Evolutionary conservation across 2,113 vertebrate genomes (phyloP), one percentile per base, ranked within the genome.

Genomic region (Mus pahari): DNA sequence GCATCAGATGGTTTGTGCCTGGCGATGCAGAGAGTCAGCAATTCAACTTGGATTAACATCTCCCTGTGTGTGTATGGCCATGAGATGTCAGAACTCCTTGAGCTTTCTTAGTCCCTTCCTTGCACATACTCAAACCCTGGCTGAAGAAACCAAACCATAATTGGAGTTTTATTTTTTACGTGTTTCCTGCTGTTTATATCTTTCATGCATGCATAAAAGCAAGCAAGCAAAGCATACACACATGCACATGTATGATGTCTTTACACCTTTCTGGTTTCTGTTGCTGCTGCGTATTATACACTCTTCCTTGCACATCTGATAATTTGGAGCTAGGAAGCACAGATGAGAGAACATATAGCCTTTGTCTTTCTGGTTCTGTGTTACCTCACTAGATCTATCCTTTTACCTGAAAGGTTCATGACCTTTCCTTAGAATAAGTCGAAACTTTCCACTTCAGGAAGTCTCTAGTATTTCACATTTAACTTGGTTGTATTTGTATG

Each of bases 1-100:
- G 0, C 53, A 3, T 55, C 48, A 0, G 36, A 8, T 83, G 39
- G 58, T 90, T 53, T 89, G 75, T 24, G 26, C 73, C 13, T 24
- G 17, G 42, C 81, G 73, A 97, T 86, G 11, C 36, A 36, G 86
- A 64, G 24, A 93, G 97, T 93, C 96, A 96, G 79, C 19, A 14
- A 26, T 58, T 97, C 90, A 53, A 8, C 83, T 94, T 45, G n/a
- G 13, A 79, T 97, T 94, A 96, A 10, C 28, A 3, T 97, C 79
- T 75, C 4, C 5, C 0, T 26, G 0, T 58, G 73, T 81, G 20
- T 48, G n/a, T 39, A 7, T n/a, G 81, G 50, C 58, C 84, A 42
- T 62, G 62, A 60, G 42, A 89, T 92, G 78, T 81, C 93, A 86
- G 88, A 66, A 55, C 0, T 0, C 28, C n/a, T 33, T 22, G 13